Percentiles rank a stretch among this genome's conserved stretches.
These are phyloP conservation scores for Podarcis lilfordi DNA, from an alignment of 2,797 vertebrate species.

Conservation along the genomic window DNA sequence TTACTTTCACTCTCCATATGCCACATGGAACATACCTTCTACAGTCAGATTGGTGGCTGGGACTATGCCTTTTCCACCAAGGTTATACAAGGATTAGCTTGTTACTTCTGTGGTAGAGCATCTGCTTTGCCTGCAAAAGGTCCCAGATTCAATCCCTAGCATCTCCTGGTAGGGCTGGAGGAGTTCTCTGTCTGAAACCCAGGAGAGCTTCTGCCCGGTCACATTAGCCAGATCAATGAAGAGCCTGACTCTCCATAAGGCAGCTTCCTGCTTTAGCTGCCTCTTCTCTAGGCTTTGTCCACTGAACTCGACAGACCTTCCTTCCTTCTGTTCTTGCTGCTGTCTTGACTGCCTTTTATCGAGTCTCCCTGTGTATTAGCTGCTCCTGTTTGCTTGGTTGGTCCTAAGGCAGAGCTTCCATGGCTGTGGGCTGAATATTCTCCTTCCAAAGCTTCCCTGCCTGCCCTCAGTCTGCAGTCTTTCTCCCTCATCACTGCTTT, in stretches of 20 bases:
- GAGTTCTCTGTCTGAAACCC: background rate
- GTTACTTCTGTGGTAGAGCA: slow-evolving; percentile 8
- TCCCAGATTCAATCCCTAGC: background rate
- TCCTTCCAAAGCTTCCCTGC: slow-evolving; percentile 9
- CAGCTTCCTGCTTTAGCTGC: background rate
- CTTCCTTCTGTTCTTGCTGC: slow-evolving; percentile 64
- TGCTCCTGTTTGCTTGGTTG: slow-evolving; percentile 35
- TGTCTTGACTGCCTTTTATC: slow-evolving; percentile 71
- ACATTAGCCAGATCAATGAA: background rate
- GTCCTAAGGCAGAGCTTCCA: slow-evolving; percentile 65
- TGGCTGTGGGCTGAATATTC: slow-evolving; percentile 63
- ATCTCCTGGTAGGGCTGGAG: too few species aligned
- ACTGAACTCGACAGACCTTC: slow-evolving; percentile 47
- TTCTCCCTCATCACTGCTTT: background rate
- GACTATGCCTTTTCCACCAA: slow-evolving; percentile 1
- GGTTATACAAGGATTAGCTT: slow-evolving; percentile 33
- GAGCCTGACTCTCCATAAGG: background rate
- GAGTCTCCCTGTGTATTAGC: slow-evolving; percentile 61
- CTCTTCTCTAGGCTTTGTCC: slow-evolving; percentile 45
- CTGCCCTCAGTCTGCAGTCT: background rate
- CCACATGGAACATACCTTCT: background rate
- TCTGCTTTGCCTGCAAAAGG: background rate
- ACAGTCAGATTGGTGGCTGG: background rate
- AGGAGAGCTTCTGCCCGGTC: too few species aligned
- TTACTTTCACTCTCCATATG: too few species aligned